These are phyloP conservation scores for Heteractis magnifica DNA, from an alignment of 92 coral and sea anemone genomes.

Conservation along the genomic window DNA sequence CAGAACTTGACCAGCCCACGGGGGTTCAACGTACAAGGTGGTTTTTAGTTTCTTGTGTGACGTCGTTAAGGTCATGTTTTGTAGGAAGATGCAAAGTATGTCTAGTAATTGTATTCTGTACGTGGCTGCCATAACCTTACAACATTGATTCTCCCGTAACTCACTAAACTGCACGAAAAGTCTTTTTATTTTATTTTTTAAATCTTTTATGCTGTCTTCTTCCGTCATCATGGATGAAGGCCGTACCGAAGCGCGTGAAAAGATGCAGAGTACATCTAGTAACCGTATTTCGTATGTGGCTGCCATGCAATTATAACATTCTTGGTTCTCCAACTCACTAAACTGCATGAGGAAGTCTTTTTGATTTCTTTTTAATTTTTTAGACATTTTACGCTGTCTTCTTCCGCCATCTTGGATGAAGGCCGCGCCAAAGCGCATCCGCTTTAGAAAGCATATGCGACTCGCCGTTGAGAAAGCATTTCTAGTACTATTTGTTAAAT, in stretches of 20 bases:
- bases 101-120: neutral
- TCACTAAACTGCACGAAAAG: neutral
- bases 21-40: neutral
- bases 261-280: neutral
- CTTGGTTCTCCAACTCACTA: neutral
- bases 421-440: neutral
- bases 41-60: neutral
- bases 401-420: neutral
- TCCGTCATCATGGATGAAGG: neutral
- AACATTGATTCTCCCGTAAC: neutral
- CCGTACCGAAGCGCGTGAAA: neutral
- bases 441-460: no score
- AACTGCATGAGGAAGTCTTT: neutral
- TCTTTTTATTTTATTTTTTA: neutral
- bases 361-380: neutral
- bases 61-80: neutral
- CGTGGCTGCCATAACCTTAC: neutral
- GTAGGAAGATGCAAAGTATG: neutral
- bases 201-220: neutral
- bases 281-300: neutral
- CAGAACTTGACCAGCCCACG: neutral
- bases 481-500: no score
- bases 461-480: no score
- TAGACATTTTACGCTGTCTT: neutral
- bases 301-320: neutral